Base-by-base conservation (phyloP, 2,888 invertebrate genomes). In the Limnephilus marmoratus region DNA sequence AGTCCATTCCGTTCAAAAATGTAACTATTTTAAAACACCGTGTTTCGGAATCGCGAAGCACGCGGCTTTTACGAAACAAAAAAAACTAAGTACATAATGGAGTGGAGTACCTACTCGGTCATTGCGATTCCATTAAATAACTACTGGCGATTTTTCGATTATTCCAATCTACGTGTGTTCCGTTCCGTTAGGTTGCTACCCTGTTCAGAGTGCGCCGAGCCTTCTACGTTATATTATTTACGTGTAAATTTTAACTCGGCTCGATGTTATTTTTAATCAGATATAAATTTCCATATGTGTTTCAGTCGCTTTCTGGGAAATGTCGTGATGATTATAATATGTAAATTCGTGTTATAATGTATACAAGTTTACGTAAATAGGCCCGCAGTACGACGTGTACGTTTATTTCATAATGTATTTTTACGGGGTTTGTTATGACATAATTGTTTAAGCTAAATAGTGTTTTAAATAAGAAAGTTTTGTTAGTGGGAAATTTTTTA, bases 221-320 rank as follows among this genome's bases (percentile, higher is more conserved):
- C 18, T 68, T 68, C 53, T 29, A 85, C 41, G 85, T 85, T 34
- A 37, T 83, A 45, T 41, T 45, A 85, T 85, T 85, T n/a, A 87
- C 87, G 87, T 87, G 87, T 87, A 53, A 87, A 87, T 53, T 31
- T 68, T 34, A 68, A 87, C 31, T 68, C 68, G 53, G 29, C 68
- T 68, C 53, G 29, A 53, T 87, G 87, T 87, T 87, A n/a, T 37
- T 24, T 87, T 87, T 68, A 87, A 87, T 87, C 87, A 53, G 53
- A 53, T 87, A 12, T 31, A 68, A 53, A 34, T 87, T 82, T 82
- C 82, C 82, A 34, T 82, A 82, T 82, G 34, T 82, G 53, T 68
- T 68, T 68, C 53, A 68, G 53, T 68, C 18, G 53, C 53, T 68
- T 68, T 68, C 53, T 68, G 53, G 53, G 53, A 68, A 68, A 68